Evolutionary conservation across 2,797 vertebrate species (phyloP).

Genomic region (Holocentrus rufus): DNA sequence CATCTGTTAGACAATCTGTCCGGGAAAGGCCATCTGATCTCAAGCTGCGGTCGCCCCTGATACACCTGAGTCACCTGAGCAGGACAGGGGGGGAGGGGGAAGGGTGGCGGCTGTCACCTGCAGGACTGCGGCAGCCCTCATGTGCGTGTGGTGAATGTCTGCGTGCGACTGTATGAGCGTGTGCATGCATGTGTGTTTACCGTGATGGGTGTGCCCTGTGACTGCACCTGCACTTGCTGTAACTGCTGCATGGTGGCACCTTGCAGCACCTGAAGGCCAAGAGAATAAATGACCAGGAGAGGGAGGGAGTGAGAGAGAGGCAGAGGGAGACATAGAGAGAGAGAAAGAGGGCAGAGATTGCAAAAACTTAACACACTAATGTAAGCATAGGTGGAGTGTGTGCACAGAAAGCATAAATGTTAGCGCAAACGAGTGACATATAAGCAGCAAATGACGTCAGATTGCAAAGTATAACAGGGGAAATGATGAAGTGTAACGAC

Average conservation of each 20-base stretch:
- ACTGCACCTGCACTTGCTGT: constrained; percentile 88
- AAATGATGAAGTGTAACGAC: constrained; percentile 30
- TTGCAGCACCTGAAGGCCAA: constrained; percentile 85
- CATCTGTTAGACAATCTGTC: constrained; percentile 58
- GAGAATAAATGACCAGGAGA: constrained; percentile 43
- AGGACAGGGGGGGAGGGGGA: constrained; percentile 33
- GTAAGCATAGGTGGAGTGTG: constrained; percentile 67
- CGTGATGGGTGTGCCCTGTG: constrained; percentile 87
- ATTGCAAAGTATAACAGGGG: constrained; percentile 8
- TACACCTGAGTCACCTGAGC: constrained; percentile 53
- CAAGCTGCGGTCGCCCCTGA: constrained; percentile 31
- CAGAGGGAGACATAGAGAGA: constrained; percentile 14
- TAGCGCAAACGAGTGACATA: constrained; percentile 42
- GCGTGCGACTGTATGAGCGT: constrained; percentile 41
- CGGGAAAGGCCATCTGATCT: constrained; percentile 65
- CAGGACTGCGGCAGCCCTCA: constrained; percentile 14
- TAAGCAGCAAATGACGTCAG: constrained; percentile 43
- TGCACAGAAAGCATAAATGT: constrained; percentile 41
- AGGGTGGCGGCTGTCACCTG: constrained; percentile 17
- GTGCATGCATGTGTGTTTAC: constrained; percentile 77
- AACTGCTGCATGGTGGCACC: constrained; percentile 88
- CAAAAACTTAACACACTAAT: constrained; percentile 68
- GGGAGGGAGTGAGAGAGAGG: constrained; percentile 44
- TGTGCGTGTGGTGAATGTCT: constrained; percentile 11
- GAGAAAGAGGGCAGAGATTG: constrained; percentile 70